phyloP scores from a whole-genome alignment of 64 coral and sea anemone genomes.

The Montipora cactus region DNA sequence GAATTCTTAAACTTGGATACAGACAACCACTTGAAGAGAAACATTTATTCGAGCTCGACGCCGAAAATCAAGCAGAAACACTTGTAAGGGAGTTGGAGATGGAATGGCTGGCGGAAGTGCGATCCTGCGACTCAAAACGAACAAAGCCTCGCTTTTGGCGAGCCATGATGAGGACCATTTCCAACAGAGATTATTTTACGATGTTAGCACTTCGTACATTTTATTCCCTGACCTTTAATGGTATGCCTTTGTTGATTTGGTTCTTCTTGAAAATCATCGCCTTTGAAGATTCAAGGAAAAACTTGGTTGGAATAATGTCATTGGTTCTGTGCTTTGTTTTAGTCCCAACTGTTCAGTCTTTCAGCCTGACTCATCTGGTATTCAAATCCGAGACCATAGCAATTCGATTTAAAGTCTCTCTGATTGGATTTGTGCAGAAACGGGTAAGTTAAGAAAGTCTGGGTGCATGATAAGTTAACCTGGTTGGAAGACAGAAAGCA shows the following conservation, averaged over 20 bases:
- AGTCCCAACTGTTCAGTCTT: neutral
- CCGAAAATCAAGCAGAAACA: neutral
- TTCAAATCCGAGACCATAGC: neutral
- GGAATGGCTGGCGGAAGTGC: neutral
- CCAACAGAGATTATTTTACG: neutral
- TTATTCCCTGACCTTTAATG: neutral
- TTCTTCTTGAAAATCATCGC: slow-evolving; percentile 19
- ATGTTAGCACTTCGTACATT: neutral
- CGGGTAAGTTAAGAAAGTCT: neutral
- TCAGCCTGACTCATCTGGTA: neutral
- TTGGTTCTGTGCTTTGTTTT: neutral
- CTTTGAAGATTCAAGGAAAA: neutral
- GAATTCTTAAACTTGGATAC: slow-evolving; percentile 57
- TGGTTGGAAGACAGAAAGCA: no score
- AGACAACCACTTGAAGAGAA: slow-evolving; percentile 73
- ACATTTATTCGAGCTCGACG: slow-evolving; percentile 31
- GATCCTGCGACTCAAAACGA: neutral
- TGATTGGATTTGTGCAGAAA: neutral
- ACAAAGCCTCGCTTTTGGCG: slow-evolving; percentile 27
- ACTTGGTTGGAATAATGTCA: neutral
- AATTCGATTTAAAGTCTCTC: neutral
- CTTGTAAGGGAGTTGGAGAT: neutral
- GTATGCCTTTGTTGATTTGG: slow-evolving; percentile 2
- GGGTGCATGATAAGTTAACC: no score
- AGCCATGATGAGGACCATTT: slow-evolving; percentile 16